Evolutionary conservation across 1,140 invertebrate genomes (phyloP).

Genomic region (Drosophila ercepeae): DNA sequence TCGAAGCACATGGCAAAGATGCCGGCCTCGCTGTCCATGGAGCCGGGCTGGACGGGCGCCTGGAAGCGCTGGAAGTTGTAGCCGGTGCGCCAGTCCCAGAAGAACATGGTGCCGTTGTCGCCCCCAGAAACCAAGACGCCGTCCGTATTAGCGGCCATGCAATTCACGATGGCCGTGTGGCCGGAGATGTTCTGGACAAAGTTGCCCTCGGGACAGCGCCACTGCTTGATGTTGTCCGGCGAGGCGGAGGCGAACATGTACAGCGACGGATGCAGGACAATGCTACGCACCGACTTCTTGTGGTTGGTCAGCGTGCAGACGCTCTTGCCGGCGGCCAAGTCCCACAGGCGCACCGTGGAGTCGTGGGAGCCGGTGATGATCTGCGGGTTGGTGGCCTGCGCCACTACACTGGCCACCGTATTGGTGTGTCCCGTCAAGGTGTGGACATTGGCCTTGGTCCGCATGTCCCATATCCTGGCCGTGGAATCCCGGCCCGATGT

Average conservation of each 20-base stretch:
- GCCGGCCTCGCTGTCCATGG: slow-evolving; percentile 99
- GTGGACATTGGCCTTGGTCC: slow-evolving; percentile 99
- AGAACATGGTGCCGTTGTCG: slow-evolving; percentile 99
- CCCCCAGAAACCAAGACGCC: slow-evolving; percentile 98
- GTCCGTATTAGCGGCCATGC: slow-evolving; percentile 96
- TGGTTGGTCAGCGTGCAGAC: slow-evolving; percentile 98
- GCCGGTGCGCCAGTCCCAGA: slow-evolving; percentile 99
- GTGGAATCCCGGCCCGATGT: slow-evolving; percentile 98
- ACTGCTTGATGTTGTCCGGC: slow-evolving; percentile 99
- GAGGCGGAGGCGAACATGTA: slow-evolving; percentile 99
- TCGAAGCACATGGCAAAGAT: slow-evolving; percentile 98
- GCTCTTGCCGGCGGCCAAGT: slow-evolving; percentile 97
- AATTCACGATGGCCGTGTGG: slow-evolving; percentile 99
- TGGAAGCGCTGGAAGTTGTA: slow-evolving; percentile 98
- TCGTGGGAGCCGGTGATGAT: slow-evolving; percentile 93
- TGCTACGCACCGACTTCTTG: slow-evolving; percentile 98
- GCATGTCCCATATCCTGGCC: slow-evolving; percentile 99
- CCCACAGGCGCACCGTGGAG: slow-evolving; percentile 97
- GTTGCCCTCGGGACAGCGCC: slow-evolving; percentile 99
- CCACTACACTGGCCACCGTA: slow-evolving; percentile 96
- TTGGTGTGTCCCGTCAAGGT: slow-evolving; percentile 98
- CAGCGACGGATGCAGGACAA: slow-evolving; percentile 95
- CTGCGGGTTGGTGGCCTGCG: slow-evolving; percentile 97
- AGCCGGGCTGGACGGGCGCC: slow-evolving; percentile 98
- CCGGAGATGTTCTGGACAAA: slow-evolving; percentile 99